Evolutionary conservation across 2,888 invertebrate genomes (phyloP).

Genomic region (Noctua fimbriata): DNA sequence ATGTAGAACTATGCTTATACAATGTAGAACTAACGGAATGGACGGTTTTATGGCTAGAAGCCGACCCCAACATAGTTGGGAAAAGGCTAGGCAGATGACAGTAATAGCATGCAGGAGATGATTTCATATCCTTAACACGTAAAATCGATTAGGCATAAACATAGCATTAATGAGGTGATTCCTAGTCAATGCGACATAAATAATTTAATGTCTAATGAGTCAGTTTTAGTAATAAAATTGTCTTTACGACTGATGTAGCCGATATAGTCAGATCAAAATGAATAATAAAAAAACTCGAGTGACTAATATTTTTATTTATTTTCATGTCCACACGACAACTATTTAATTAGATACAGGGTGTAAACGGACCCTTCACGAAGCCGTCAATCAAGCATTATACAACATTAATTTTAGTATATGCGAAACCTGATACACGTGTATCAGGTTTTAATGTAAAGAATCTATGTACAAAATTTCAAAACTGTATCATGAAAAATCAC

Average conservation of each 20-base stretch:
- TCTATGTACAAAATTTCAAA: too few relatives aligned
- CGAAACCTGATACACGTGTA: too few relatives aligned
- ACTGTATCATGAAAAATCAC: too few relatives aligned
- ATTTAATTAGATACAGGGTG: too few relatives aligned
- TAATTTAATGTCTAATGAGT: slow-evolving; percentile 5
- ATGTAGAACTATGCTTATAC: too few relatives aligned
- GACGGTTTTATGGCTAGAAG: not conserved
- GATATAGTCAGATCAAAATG: not conserved
- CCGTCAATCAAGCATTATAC: too few relatives aligned
- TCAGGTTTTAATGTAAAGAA: too few relatives aligned
- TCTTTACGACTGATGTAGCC: not conserved
- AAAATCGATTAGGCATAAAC: slow-evolving; percentile 20
- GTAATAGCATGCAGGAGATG: not conserved
- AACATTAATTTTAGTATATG: too few relatives aligned
- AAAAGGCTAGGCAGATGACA: not conserved
- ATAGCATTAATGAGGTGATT: slow-evolving; percentile 11
- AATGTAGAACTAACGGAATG: too few relatives aligned
- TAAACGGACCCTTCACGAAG: too few relatives aligned
- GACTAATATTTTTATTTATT: not conserved
- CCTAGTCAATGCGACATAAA: slow-evolving; percentile 16
- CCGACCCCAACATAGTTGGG: not conserved
- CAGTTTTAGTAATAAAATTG: slow-evolving; percentile 5
- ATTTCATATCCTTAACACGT: not conserved
- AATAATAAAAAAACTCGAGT: not conserved
- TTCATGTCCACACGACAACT: not conserved